Conservation (phyloP, 1,140 invertebrate genomes). For the Araneus ventricosus region DNA sequence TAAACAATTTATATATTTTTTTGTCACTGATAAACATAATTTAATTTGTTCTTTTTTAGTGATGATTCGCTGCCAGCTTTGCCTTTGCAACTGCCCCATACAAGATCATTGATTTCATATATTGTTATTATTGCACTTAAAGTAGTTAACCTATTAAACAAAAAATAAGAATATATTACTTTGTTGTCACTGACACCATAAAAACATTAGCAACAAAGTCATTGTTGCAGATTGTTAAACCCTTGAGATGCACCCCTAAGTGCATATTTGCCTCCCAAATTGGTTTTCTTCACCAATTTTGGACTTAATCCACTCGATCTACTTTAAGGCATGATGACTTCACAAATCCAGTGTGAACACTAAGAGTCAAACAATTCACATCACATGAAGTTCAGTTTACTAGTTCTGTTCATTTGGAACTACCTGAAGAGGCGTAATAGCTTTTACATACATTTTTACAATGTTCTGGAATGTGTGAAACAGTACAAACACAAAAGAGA, state of each 20-base stretch:
- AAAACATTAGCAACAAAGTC: not conserved
- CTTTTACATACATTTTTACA: slow-evolving; percentile 74
- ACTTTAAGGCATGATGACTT: slow-evolving; percentile 71
- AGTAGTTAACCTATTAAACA: not conserved
- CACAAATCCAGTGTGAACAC: slow-evolving; percentile 54
- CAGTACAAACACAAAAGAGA: slow-evolving; percentile 61
- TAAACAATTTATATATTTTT: no score
- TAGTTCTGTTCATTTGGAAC: slow-evolving; percentile 50
- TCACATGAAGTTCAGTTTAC: slow-evolving; percentile 42
- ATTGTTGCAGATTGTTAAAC: not conserved
- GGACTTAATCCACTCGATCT: slow-evolving; percentile 25
- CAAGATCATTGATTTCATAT: not conserved
- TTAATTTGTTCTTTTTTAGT: no score
- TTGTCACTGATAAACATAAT: no score
- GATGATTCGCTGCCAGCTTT: not conserved
- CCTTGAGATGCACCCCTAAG: slow-evolving; percentile 47
- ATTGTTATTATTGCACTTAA: slow-evolving; percentile 5
- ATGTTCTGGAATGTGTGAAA: slow-evolving; percentile 74
- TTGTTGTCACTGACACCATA: not conserved
- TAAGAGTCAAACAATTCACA: slow-evolving; percentile 57
- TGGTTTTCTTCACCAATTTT: slow-evolving; percentile 1
- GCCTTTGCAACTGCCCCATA: not conserved
- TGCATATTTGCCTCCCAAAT: not conserved
- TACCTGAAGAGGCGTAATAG: slow-evolving; percentile 67
- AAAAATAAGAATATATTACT: not conserved